These are phyloP conservation scores for Caenorhabditis brenneri DNA, from an alignment of 1,140 invertebrate species.

Conservation along the genomic window DNA sequence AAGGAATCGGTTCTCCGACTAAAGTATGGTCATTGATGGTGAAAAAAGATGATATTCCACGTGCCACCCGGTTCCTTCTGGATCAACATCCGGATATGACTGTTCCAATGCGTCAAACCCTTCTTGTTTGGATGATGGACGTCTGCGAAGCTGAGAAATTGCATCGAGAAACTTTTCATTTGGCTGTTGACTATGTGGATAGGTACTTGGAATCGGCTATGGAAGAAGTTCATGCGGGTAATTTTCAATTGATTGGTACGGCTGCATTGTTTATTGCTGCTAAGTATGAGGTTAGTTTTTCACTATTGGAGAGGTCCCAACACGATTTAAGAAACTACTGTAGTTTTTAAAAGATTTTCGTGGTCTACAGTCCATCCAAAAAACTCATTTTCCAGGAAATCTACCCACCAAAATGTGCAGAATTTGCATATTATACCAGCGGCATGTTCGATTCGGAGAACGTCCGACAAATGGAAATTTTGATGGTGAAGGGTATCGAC, in stretches of 20 bases:
- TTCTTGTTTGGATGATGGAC: conserved; percentile 97
- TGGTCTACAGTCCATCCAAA: background rate
- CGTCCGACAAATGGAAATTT: conserved; percentile 86
- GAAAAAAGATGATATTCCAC: conserved; percentile 81
- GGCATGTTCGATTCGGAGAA: conserved; percentile 88
- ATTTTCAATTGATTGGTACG: conserved; percentile 89
- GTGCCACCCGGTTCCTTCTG: conserved; percentile 76
- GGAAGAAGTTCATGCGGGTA: conserved; percentile 80
- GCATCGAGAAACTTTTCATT: conserved; percentile 92
- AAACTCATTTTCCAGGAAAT: conserved; percentile 79
- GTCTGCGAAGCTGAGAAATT: conserved; percentile 73
- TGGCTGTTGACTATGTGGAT: conserved; percentile 93
- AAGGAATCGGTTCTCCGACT: background rate
- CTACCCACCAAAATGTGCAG: conserved; percentile 91
- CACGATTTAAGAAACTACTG: too few relatives aligned
- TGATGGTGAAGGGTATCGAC: conserved; percentile 81
- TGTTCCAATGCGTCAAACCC: conserved; percentile 85
- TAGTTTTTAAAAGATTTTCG: too few relatives aligned
- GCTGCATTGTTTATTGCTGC: conserved; percentile 93
- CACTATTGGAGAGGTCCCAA: background rate
- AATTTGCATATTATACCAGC: conserved; percentile 96
- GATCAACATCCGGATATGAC: conserved; percentile 84
- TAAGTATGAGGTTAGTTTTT: conserved; percentile 81
- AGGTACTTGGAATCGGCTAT: conserved; percentile 74
- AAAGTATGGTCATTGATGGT: conserved; percentile 88